Evolutionary conservation across 2,888 invertebrate species (phyloP), one percentile per base, ranked within the genome.

Genomic region (Tinea semifulvella): DNA sequence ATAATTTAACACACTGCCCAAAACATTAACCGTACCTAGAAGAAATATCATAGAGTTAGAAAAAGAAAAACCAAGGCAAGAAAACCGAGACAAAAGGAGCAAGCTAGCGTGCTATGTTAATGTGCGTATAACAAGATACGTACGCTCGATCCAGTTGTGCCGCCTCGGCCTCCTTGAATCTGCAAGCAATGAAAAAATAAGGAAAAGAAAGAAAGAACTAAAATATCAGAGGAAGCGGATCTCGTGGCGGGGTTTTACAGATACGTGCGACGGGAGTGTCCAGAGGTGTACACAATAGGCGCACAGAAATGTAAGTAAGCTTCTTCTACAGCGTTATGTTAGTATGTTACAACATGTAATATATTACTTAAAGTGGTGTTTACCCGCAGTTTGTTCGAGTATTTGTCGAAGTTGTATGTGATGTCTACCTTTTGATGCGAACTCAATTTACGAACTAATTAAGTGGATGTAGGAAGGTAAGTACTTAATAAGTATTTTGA

Each of bases 121-220:
- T 55, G 63, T 68, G 67, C 68, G 60, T 56, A 20, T 43, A 61
- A 67, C 71, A 73, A 71, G 66, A 69, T 90, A 90, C 90, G 85
- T 90, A 90, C 89, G 90, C 86, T 88, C 90, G 84, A 81, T 90
- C 90, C 86, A 89, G 75, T 58, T 84, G 87, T 65, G 89, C 88
- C 73, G 87, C 88, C 85, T 90, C 90, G 69, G 87, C 84, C 84
- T 90, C 90, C 88, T 90, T 90, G 89, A 89, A 90, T 89, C 90
- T 90, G 90, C 63, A 90, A 90, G 86, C 79, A 82, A 82, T 80
- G 76, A 69, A 76, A 81, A 57, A 71, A 72, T 74, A 75, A 75
- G 76, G 75, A 73, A 73, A 74, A 72, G 74, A 74, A 69, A 72
- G 71, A 75, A 63, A 71, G 65, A 66, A 66, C 63, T 55, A 60